These are phyloP conservation scores for Imbricaverruca yamaguchii DNA, from an alignment of 2,888 invertebrate species.

Conservation along the genomic window DNA sequence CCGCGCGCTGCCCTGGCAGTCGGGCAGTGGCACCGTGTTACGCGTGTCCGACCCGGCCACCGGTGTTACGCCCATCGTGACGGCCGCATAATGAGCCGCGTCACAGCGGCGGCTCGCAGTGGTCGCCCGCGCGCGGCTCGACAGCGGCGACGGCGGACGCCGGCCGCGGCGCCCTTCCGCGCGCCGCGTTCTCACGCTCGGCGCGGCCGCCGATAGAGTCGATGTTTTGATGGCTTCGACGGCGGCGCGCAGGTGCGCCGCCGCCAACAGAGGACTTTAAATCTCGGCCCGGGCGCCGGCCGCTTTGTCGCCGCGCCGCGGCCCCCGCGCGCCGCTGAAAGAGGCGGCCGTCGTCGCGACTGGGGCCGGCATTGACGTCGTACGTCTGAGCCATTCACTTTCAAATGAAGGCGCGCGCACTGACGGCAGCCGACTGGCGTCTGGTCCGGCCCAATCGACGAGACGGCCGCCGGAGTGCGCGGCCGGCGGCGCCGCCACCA, in stretches of 20 bases:
- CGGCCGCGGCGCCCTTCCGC: neutral
- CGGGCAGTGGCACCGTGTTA: too few species aligned
- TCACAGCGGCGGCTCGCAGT: too few species aligned
- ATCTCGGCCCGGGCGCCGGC: neutral
- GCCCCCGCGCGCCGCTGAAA: neutral
- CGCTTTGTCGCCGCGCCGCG: neutral
- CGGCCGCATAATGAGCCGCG: too few species aligned
- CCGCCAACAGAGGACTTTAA: neutral
- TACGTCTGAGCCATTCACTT: slow-evolving; percentile 13
- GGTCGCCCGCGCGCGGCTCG: too few species aligned
- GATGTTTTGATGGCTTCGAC: neutral
- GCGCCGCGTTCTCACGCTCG: neutral
- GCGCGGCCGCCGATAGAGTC: neutral
- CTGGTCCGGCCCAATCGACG: neutral
- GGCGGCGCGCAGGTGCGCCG: neutral
- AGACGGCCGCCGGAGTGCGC: neutral
- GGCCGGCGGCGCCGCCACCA: neutral
- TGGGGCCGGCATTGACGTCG: neutral
- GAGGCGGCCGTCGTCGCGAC: neutral
- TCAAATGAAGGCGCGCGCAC: slow-evolving; percentile 2
- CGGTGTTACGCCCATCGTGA: too few species aligned
- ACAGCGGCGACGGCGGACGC: neutral
- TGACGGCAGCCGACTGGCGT: neutral
- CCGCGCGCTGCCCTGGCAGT: too few species aligned
- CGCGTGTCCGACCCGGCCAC: too few species aligned